These are phyloP conservation scores for Pseudomyrmex gracilis DNA, from an alignment of 1,140 invertebrate genomes.

Conservation along the genomic window DNA sequence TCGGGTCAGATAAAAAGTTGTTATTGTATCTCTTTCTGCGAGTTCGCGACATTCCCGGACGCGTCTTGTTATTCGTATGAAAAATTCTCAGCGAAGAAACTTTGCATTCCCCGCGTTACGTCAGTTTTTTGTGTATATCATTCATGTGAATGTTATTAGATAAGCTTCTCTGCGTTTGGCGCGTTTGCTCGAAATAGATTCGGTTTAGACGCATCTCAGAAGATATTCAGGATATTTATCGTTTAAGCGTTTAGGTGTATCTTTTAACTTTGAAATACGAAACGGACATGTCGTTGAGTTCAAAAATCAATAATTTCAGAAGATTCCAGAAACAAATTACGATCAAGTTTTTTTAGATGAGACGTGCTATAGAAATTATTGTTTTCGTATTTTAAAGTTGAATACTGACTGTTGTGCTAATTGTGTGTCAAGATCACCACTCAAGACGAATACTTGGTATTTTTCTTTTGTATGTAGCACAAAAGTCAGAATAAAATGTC, in stretches of 20 bases:
- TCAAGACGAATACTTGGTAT: background rate
- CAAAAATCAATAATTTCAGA: background rate
- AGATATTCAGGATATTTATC: background rate
- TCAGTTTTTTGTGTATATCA: background rate
- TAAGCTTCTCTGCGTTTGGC: conserved; percentile 22
- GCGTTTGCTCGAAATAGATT: background rate
- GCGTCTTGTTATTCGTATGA: conserved; percentile 5
- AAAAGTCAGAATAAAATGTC: conserved; percentile 26
- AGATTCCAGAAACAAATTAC: background rate
- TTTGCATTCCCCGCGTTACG: conserved; percentile 22
- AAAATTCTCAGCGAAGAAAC: background rate
- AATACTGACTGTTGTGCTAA: background rate
- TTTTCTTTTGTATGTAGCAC: background rate
- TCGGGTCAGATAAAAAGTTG: background rate
- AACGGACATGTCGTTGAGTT: background rate
- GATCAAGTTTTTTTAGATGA: no score
- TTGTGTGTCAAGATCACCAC: no score
- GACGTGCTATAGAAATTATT: background rate
- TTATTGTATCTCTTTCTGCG: conserved; percentile 11
- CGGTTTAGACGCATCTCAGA: background rate
- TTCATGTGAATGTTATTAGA: conserved; percentile 12
- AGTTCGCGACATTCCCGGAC: conserved; percentile 5
- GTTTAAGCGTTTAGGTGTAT: background rate
- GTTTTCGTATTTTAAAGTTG: conserved; percentile 23
- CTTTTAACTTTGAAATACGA: conserved; percentile 15